Evolutionary conservation across 2,113 vertebrate species (phyloP), one percentile per base, ranked within the genome.

Genomic region (Paraplagusia blochii): DNA sequence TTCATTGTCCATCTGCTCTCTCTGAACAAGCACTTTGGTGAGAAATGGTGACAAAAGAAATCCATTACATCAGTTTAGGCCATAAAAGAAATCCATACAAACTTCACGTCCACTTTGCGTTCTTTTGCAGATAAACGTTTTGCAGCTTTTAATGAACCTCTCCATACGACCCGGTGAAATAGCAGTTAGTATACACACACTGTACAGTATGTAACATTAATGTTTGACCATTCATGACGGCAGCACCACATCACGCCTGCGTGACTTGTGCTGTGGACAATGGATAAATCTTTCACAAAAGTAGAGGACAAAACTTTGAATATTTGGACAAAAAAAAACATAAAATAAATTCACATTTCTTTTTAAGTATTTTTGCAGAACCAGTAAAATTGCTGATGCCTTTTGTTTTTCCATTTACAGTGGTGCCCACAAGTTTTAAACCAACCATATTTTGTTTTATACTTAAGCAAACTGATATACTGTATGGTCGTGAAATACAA

Each of bases 1-100:
- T 84, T 81, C 69, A 35, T 84, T 69, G 38, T 84, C 72, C 57
- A 57, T 80, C 79, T 58, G 82, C 76, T 75, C 77, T 87, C 78
- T 83, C 83, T 85, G 75, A 89, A 88, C 83, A 80, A 90, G 90
- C 90, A 91, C 90, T 91, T 92, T 77, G 90, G 89, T 90, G 90
- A 90, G 74, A 87, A 29, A 82, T 83, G 85, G 82, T 80, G 88
- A 79, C 81, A 44, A 15, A 44, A 10, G 22, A 48, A 51, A 49
- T 81, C 83, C 77, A 75, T 55, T 70, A 82, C 69, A 79, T 55
- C 79, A 61, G 71, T 81, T 84, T 6, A 87, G 77, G 69, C 80
- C 70, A 56, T 77, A 72, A 84, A 42, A 67, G 71, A 81, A 80
- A 82, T 14, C 15, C 45, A 36, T 69, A 79, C 59, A 68, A 64